phyloP scores from a whole-genome alignment of 1,140 invertebrate species.

The Plodia interpunctella region DNA sequence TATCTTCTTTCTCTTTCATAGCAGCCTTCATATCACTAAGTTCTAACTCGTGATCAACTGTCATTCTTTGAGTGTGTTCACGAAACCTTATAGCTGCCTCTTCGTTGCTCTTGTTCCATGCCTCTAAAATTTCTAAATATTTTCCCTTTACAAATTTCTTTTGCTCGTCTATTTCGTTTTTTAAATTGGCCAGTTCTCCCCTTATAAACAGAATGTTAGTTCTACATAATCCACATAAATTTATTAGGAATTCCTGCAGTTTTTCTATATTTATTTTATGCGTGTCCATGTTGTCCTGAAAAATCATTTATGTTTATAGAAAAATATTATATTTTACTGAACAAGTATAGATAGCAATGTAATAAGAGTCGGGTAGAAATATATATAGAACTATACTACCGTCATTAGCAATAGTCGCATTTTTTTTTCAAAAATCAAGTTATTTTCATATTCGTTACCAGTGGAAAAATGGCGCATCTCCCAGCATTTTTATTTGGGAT shows the following conservation, averaged over 20 bases:
- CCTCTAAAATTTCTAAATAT: conserved; percentile 76
- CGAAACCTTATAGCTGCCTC: conserved; percentile 77
- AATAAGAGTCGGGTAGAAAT: no score
- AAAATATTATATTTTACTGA: background rate
- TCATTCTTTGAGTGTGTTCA: conserved; percentile 79
- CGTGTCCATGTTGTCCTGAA: conserved; percentile 79
- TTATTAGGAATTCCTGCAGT: conserved; percentile 69
- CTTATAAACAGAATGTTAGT: conserved; percentile 79
- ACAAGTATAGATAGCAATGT: conserved; percentile 7
- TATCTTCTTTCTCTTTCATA: conserved; percentile 76
- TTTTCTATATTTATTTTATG: conserved; percentile 77
- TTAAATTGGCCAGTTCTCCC: conserved; percentile 78
- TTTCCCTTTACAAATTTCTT: conserved; percentile 75
- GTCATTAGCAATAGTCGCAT: no score
- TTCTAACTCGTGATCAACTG: conserved; percentile 82
- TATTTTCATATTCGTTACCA: no score
- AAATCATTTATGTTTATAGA: conserved; percentile 16
- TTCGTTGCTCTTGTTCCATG: conserved; percentile 74
- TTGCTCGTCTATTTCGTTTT: conserved; percentile 72
- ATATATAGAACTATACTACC: no score
- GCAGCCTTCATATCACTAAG: conserved; percentile 79
- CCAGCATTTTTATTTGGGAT: no score
- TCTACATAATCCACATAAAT: conserved; percentile 72
- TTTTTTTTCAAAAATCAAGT: no score
- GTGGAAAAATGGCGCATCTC: no score